Base-by-base conservation (phyloP, 2,797 vertebrate genomes). In the Gymnodraco acuticeps region DNA sequence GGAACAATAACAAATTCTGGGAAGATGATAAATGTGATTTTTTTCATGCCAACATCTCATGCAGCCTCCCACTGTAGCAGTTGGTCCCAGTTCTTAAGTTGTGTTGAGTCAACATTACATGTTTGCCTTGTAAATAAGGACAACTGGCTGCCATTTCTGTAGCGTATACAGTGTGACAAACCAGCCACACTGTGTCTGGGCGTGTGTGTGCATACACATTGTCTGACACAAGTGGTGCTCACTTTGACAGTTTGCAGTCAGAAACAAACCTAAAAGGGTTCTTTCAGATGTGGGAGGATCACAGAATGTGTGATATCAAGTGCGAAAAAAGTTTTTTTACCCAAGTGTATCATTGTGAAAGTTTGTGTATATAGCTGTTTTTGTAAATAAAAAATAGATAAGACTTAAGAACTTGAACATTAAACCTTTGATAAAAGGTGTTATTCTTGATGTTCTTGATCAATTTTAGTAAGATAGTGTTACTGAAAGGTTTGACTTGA, bases 201-300 rank as follows among this genome's bases (percentile, higher is more conserved):
- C n/a, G n/a, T 65, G 65, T 23, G 80, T 76, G 59, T 75, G 63
- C 52, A 10, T 53, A 76, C 33, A 68, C 53, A 74, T 67, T 59
- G 68, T 87, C 66, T 83, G 68, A 85, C 82, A 83, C 2, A 13
- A n/a, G 19, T 47, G 27, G 38, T 71, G 75, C 41, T 75, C 64
- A 76, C 51, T 86, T 68, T 86, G 59, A 64, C 82, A 83, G 33
- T 73, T 61, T 64, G n/a, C n/a, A 19, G 79, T 64, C 27, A 84
- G 16, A 74, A 70, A 53, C 15, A 51, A 69, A 38, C 6, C 45
- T 73, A 43, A 81, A 60, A 70, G 59, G 73, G 19, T 10, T 69
- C 27, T 54, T 15, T 61, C 13, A 41, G 10, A n/a, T 55, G 20
- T 46, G 51, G 43, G 47, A 42, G 61, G 73, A 61, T 8, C 20